Evolutionary conservation across 2,113 vertebrate genomes (phyloP), one percentile per base, ranked within the genome.

Genomic region (Forbesichthys papilliferus): DNA sequence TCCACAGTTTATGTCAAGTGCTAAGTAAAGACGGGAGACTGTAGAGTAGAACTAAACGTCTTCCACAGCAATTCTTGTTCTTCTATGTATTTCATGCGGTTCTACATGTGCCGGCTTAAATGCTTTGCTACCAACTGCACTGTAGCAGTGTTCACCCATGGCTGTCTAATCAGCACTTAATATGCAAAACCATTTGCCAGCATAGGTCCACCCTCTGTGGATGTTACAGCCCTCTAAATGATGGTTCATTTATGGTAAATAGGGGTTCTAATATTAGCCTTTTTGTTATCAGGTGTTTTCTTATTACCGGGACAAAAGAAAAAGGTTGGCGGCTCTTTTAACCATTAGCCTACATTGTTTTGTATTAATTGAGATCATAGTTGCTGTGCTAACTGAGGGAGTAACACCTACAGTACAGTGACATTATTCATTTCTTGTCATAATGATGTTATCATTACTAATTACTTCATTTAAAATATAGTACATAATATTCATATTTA

Each of bases 111-210:
- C 8, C 14, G 64, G 54, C 18, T 53, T 61, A 56, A 77, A 67
- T 1, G 66, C 34, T 61, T 47, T 47, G 11, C 60, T 47, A 12
- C 36, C 42, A 61, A 7, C 42, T 46, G 51, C 57, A 7, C 42
- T 46, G 51, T 58, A 9, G 10, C 55, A 48, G 68, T 54, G 60
- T 69, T 75, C 14, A 62, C 58, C 12, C 60, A 64, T 33, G 67
- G 46, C 36, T 52, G 60, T 61, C 66, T 84, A 75, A 91, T 91
- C 87, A 58, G 49, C 49, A 36, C 10, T 64, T 14, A 57, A 8
- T 73, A 90, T 91, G 87, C 87, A 90, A 92, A 90, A 18, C 69
- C 58, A 68, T 52, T 51, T 64, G 4, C 64, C 11, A 54, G 14
- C 48, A 11, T 20, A 20, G 60, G 18, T 65, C 27, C 27, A 27